These are phyloP conservation scores for Zaprionus ornatus DNA, from an alignment of 1,140 invertebrate species.

Conservation along the genomic window DNA sequence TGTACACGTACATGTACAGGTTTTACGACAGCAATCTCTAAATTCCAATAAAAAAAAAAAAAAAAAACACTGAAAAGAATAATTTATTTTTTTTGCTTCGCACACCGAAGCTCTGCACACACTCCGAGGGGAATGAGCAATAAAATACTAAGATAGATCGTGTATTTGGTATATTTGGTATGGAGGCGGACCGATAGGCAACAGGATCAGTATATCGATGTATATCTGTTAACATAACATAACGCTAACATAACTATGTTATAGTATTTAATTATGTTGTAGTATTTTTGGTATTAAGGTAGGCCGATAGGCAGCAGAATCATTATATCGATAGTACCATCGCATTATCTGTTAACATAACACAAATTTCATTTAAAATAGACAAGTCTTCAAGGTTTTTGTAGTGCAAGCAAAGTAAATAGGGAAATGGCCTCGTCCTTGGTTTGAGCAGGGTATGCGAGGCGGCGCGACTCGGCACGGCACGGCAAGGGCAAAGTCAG, in stretches of 20 bases:
- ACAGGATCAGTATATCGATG: neutral
- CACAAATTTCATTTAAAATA: neutral
- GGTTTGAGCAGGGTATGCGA: neutral
- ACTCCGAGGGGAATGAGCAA: neutral
- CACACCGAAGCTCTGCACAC: neutral
- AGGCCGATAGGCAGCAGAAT: neutral
- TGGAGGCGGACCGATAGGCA: neutral
- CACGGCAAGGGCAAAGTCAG: slow-evolving; percentile 15
- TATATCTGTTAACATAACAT: too few species aligned
- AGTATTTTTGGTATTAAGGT: neutral
- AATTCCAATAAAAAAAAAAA: slow-evolving; percentile 18
- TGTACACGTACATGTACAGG: neutral
- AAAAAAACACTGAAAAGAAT: slow-evolving; percentile 8
- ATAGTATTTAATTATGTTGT: neutral
- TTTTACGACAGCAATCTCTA: slow-evolving; percentile 47
- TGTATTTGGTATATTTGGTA: neutral
- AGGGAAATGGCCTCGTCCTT: neutral
- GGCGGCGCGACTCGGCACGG: neutral
- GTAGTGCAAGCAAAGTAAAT: neutral
- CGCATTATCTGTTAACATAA: too few species aligned
- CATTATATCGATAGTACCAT: neutral
- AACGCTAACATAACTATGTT: too few species aligned
- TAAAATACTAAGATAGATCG: neutral
- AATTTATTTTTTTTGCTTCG: neutral
- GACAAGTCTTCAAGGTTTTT: neutral